Conservation (phyloP, 1,140 invertebrate genomes). For the Bombus consobrinus region DNA sequence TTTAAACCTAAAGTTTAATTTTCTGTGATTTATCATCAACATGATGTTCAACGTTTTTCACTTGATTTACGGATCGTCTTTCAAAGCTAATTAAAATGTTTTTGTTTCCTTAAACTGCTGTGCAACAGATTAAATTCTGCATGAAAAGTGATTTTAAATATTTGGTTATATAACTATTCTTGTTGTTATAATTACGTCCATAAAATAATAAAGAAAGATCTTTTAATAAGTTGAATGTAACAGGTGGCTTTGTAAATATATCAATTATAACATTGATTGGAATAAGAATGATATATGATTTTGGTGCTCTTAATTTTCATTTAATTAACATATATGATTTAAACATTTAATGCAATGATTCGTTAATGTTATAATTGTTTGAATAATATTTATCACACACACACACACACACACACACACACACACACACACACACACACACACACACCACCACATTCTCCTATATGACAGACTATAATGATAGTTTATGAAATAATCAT, state of each 20-base stretch:
- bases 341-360: not conserved
- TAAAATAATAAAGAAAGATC: not conserved
- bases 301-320: not conserved
- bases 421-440: not conserved
- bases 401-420: too few relatives aligned
- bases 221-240: slow-evolving; percentile 11
- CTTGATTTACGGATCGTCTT: not conserved
- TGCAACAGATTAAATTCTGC: not conserved
- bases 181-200: not conserved
- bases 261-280: not conserved
- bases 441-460: too few relatives aligned
- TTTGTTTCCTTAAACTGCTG: not conserved
- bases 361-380: not conserved
- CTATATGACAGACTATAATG: not conserved
- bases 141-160: not conserved
- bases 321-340: not conserved
- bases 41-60: not conserved
- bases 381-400: not conserved
- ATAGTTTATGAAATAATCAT: not conserved
- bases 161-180: not conserved
- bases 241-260: slow-evolving; percentile 29
- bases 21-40: not conserved
- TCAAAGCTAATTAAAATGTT: not conserved
- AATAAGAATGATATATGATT: not conserved
- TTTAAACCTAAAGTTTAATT: slow-evolving; percentile 3